phyloP scores from a whole-genome alignment of 2,797 vertebrate species.

The Gambusia yucatana region DNA sequence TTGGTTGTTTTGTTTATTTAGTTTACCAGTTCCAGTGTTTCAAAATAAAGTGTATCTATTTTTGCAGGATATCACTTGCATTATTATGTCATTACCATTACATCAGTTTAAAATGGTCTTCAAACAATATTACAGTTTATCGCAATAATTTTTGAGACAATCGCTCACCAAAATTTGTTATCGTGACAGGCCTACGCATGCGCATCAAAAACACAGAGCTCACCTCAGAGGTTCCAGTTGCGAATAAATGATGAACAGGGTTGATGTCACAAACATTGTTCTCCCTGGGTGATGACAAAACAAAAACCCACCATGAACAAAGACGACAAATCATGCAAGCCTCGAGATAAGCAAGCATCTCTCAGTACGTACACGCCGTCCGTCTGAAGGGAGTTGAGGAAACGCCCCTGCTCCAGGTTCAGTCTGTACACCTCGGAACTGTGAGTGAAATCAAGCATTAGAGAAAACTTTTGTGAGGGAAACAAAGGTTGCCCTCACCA shows the following conservation, averaged over 20 bases:
- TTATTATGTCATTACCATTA: too few relatives aligned
- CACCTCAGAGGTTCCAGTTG: constrained; percentile 92
- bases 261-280: constrained; percentile 96
- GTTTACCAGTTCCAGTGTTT: too few relatives aligned
- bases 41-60: too few relatives aligned
- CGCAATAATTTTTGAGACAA: too few relatives aligned
- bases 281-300: constrained; percentile 79
- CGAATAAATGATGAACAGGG: constrained; percentile 90
- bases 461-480: not conserved
- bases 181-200: not conserved
- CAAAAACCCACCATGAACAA: not conserved
- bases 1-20: too few relatives aligned
- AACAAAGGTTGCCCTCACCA: not conserved
- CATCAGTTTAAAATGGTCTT: too few relatives aligned
- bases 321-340: not conserved
- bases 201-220: constrained; percentile 5
- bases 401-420: constrained; percentile 95
- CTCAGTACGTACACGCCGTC: constrained; percentile 88
- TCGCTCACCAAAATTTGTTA: too few relatives aligned
- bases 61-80: too few relatives aligned
- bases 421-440: constrained; percentile 94
- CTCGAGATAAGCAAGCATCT: not conserved
- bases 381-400: constrained; percentile 93
- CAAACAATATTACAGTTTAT: too few relatives aligned
- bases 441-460: constrained; percentile 6